phyloP scores from a whole-genome alignment of 1,140 invertebrate species.

The Drosophila novamexicana region DNA sequence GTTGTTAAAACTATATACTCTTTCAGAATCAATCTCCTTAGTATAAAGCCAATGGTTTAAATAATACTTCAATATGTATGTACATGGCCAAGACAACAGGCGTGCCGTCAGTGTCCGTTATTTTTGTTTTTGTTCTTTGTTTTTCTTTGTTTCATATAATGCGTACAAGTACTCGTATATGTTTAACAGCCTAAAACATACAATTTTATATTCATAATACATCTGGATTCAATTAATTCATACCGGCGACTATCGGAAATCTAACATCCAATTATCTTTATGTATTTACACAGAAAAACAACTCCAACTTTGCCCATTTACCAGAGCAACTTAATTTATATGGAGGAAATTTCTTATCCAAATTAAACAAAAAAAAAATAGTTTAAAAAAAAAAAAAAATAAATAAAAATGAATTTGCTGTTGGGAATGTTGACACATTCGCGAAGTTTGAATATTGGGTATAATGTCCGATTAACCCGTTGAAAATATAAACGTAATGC shows the following conservation, averaged over 20 bases:
- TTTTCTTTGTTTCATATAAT: slow-evolving; percentile 3
- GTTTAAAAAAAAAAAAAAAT: not conserved
- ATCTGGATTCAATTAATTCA: slow-evolving; percentile 29
- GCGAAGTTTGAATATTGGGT: slow-evolving; percentile 4
- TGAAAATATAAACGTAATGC: slow-evolving; percentile 25
- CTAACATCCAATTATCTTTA: slow-evolving; percentile 24
- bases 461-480: slow-evolving; percentile 11
- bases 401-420: slow-evolving; percentile 5
- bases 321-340: slow-evolving; percentile 8
- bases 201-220: slow-evolving; percentile 43
- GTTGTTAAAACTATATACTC: slow-evolving; percentile 15
- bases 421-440: slow-evolving; percentile 9
- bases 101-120: slow-evolving; percentile 18
- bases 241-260: slow-evolving; percentile 19
- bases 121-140: slow-evolving; percentile 15
- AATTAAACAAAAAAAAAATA: not conserved
- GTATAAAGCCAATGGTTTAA: slow-evolving; percentile 52
- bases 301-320: slow-evolving; percentile 15
- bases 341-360: not conserved
- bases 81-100: slow-evolving; percentile 57
- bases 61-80: slow-evolving; percentile 76
- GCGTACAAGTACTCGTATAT: slow-evolving; percentile 15
- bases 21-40: slow-evolving; percentile 7
- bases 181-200: slow-evolving; percentile 48
- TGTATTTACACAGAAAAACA: slow-evolving; percentile 46